phyloP scores from a whole-genome alignment of 2,113 vertebrate genomes.

The Thamnaconus septentrionalis region DNA sequence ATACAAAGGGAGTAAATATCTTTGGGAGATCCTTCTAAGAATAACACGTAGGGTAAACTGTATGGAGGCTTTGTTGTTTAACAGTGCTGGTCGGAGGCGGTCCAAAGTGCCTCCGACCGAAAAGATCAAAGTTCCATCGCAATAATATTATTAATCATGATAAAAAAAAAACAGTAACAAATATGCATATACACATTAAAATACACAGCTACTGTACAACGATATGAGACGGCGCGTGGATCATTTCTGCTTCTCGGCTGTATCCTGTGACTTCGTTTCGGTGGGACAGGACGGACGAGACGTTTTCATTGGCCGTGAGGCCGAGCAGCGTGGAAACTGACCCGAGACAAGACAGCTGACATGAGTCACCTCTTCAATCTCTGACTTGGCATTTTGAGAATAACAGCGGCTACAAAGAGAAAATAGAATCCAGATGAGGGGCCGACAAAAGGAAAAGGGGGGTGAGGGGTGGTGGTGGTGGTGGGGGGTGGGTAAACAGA shows the following conservation, averaged over 20 bases:
- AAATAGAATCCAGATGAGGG: slow-evolving; percentile 80
- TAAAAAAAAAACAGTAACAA: slow-evolving; percentile 55
- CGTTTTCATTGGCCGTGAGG: slow-evolving; percentile 66
- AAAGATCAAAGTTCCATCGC: slow-evolving; percentile 27
- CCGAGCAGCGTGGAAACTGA: slow-evolving; percentile 64
- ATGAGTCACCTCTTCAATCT: slow-evolving; percentile 79
- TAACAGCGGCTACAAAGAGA: slow-evolving; percentile 78
- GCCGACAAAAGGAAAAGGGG: slow-evolving; percentile 30
- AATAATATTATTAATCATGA: slow-evolving; percentile 62
- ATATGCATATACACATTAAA: slow-evolving; percentile 63
- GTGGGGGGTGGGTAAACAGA: slow-evolving; percentile 52
- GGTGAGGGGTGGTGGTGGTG: too few species aligned
- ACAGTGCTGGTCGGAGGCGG: slow-evolving; percentile 8
- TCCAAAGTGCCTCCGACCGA: slow-evolving; percentile 23
- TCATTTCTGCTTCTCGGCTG: slow-evolving; percentile 46
- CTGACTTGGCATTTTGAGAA: slow-evolving; percentile 78
- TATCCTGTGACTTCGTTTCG: slow-evolving; percentile 39
- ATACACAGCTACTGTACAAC: slow-evolving; percentile 61
- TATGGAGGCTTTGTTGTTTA: slow-evolving; percentile 5
- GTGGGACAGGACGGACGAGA: slow-evolving; percentile 44
- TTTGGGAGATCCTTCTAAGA: slow-evolving; percentile 39
- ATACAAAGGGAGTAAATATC: slow-evolving; percentile 33
- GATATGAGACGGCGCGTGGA: slow-evolving; percentile 24
- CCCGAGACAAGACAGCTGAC: slow-evolving; percentile 70
- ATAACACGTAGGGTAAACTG: slow-evolving; percentile 12